These are phyloP conservation scores for Malurus elegans DNA, from an alignment of 2,113 vertebrate genomes.

Conservation along the genomic window DNA sequence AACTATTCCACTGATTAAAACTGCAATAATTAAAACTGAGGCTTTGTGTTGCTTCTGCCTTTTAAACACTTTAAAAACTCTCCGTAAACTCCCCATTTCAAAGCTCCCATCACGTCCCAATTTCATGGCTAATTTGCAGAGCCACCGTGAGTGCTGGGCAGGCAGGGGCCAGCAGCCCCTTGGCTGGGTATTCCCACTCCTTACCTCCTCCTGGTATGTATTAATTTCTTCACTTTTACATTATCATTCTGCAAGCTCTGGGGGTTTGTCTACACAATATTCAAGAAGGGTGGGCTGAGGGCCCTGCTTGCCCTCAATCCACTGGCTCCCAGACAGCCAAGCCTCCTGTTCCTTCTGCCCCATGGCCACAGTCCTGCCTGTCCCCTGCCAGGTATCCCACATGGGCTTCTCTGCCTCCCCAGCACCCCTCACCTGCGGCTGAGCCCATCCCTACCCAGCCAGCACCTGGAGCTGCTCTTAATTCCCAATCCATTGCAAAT, in stretches of 20 bases:
- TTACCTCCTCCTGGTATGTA: accelerated
- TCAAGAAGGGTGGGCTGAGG: accelerated
- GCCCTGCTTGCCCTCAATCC: too few species aligned
- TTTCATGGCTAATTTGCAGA: constrained; percentile 5
- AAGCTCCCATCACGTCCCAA: background rate
- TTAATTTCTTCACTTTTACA: background rate
- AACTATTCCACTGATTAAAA: constrained; percentile 29
- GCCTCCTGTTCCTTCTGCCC: too few species aligned
- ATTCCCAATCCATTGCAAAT: background rate
- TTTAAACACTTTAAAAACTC: background rate
- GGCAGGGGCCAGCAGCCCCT: background rate
- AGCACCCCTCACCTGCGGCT: background rate
- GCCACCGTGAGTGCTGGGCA: accelerated
- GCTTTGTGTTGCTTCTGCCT: constrained; percentile 19
- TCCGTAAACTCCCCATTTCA: background rate
- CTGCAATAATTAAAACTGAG: constrained; percentile 8
- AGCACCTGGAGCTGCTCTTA: background rate
- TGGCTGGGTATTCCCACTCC: accelerated
- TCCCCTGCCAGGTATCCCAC: background rate
- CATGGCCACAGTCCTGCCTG: background rate
- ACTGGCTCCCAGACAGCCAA: background rate
- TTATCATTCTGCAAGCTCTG: background rate
- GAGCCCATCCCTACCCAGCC: background rate
- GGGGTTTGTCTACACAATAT: accelerated
- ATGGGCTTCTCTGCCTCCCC: too few species aligned